phyloP scores from a whole-genome alignment of 2,888 invertebrate genomes.

The Lithophane socia region DNA sequence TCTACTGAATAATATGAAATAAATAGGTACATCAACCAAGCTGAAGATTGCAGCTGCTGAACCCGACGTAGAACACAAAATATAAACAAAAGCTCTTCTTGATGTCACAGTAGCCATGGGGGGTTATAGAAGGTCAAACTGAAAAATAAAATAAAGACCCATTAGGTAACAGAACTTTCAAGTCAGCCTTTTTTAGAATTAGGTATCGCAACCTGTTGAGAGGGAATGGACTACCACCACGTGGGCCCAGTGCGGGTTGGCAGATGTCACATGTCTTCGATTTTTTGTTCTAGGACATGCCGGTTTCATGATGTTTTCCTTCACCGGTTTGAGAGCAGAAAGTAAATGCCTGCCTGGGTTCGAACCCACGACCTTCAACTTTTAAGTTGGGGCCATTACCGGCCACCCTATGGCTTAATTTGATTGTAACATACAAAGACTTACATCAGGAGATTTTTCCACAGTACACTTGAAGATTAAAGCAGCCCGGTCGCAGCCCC shows the following conservation, averaged over 20 bases:
- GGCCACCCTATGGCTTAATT: not conserved
- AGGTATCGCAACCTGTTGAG: too few species aligned
- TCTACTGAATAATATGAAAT: not conserved
- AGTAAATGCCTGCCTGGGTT: not conserved
- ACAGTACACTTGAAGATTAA: constrained; percentile 77
- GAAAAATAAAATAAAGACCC: constrained; percentile 50
- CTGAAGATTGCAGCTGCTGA: not conserved
- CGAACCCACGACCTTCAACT: not conserved
- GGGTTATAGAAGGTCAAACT: constrained; percentile 62
- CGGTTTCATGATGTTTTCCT: not conserved
- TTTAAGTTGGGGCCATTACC: not conserved
- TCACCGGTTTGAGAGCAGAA: not conserved
- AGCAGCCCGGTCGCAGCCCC: constrained; percentile 80
- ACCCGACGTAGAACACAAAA: not conserved
- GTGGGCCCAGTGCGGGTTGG: not conserved
- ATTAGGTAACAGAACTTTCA: not conserved
- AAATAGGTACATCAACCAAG: not conserved
- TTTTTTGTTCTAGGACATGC: not conserved
- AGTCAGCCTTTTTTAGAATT: not conserved
- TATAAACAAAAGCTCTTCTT: not conserved
- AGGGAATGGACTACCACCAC: not conserved
- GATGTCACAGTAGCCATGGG: not conserved
- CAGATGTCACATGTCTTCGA: not conserved
- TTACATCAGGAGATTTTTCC: constrained; percentile 74
- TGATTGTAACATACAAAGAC: constrained; percentile 19